Evolutionary conservation across 1,140 invertebrate species (phyloP).

Genomic region (Antheraea pernyi): DNA sequence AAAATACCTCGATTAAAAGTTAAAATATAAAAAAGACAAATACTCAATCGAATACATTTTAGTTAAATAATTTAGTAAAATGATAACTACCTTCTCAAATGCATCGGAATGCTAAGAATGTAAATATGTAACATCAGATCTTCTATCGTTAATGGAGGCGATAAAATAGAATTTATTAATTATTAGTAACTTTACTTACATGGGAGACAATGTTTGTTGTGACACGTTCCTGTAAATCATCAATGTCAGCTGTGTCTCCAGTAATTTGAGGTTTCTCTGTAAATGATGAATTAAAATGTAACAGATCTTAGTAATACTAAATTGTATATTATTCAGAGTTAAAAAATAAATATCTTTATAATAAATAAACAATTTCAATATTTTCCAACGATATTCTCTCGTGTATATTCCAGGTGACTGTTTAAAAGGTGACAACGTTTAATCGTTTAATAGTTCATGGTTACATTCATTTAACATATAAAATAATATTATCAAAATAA

Average conservation of each 20-base stretch:
- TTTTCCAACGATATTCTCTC: no score
- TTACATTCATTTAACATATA: no score
- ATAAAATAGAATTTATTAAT: conserved; percentile 1
- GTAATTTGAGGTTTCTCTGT: conserved; percentile 56
- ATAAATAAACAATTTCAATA: neutral
- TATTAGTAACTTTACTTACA: conserved; percentile 40
- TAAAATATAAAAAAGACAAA: neutral
- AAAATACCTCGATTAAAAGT: neutral
- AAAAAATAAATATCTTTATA: neutral
- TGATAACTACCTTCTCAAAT: neutral
- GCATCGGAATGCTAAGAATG: conserved; percentile 2
- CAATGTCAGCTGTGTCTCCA: conserved; percentile 50
- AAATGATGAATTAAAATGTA: conserved; percentile 6
- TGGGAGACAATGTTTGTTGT: conserved; percentile 71
- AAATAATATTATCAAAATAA: no score
- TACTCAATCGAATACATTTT: neutral
- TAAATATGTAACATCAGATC: neutral
- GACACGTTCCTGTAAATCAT: conserved; percentile 63
- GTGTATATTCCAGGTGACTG: no score
- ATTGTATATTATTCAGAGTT: neutral
- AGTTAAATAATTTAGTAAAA: neutral
- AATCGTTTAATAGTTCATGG: no score
- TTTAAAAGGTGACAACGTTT: no score
- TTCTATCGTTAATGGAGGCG: neutral
- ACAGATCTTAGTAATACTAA: neutral